Evolutionary conservation across 2,797 vertebrate species (phyloP).

Genomic region (Percopsis omiscomaycus): DNA sequence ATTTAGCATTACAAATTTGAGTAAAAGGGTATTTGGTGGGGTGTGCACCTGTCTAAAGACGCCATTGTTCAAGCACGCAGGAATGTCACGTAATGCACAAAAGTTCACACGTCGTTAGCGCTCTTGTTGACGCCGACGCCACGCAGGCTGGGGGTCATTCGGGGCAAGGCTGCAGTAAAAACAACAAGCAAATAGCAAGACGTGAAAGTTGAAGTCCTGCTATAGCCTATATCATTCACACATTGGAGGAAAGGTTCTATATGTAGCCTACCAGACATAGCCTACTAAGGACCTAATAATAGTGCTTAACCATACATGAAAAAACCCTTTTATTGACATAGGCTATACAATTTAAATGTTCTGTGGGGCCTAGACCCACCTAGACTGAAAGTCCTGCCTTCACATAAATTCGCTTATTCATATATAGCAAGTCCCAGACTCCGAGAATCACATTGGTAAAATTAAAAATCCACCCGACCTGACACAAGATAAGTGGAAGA

Average conservation of each 20-base stretch:
- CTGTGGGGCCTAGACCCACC: constrained; percentile 27
- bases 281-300: too few species aligned
- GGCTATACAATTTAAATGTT: constrained; percentile 4
- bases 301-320: too few species aligned
- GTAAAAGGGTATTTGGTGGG: constrained; percentile 23
- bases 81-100: constrained; percentile 58
- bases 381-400: too few species aligned
- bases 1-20: constrained; percentile 53
- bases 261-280: background rate
- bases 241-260: background rate
- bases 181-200: constrained; percentile 58
- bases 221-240: background rate
- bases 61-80: constrained; percentile 58
- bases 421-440: background rate
- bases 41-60: constrained; percentile 70
- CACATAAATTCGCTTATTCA: background rate
- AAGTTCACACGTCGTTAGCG: constrained; percentile 74
- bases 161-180: constrained; percentile 64
- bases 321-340: background rate
- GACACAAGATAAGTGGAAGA: constrained; percentile 2
- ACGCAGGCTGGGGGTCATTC: constrained; percentile 68
- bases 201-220: constrained; percentile 46
- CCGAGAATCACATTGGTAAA: background rate
- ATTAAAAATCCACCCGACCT: constrained; percentile 37
- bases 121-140: constrained; percentile 74